Base-by-base conservation (phyloP, 2,113 vertebrate species). In the Fulmarus glacialis region DNA sequence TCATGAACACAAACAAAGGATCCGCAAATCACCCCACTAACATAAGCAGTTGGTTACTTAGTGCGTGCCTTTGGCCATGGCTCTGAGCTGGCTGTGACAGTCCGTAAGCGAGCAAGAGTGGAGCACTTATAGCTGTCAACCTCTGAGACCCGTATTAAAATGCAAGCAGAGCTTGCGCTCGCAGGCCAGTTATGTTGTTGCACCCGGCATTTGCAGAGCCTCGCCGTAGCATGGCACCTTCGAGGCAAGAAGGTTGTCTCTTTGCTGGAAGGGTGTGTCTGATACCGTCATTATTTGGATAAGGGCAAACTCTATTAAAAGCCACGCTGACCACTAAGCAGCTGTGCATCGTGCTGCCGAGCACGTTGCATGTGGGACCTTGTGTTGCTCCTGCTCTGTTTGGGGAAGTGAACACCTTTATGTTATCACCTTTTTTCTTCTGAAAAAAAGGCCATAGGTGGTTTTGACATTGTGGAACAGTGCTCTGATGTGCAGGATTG, bases 31-130 rank as follows among this genome's bases (percentile, higher is more conserved):
- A 38, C 48, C 34, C 53, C 48, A 6, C 16, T 27, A 58, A 3
- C 48, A 26, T 3, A 13, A 60, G 38, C 62, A 38, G 34, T 17
- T 58, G 58, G 70, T 67, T 55, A 22, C 38, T 40, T 15, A 27
- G 43, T 2, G 2, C 3, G 5, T 59, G 78, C 55, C 66, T 78
- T 74, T 26, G 78, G 36, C 55, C 34, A 0, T 34, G 27, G 62
- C 79, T 48, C 73, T 40, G 60, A 29, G 56, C 43, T 38, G 72
- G 30, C 73, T 34, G 47, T 1, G 9, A 12, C 59, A 55, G 29
- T 38, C 70, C 18, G 0, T 55, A 14, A 43, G 63, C 3, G 4
- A 71, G 42, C 1, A 2, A 9, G 42, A 67, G n/a, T 5, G 0
- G 38, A 30, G 66, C 29, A 2, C 53, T 40, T 21, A 7, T 0